These are phyloP conservation scores for Paralichthys olivaceus DNA, from an alignment of 2,113 vertebrate genomes.

Conservation along the genomic window DNA sequence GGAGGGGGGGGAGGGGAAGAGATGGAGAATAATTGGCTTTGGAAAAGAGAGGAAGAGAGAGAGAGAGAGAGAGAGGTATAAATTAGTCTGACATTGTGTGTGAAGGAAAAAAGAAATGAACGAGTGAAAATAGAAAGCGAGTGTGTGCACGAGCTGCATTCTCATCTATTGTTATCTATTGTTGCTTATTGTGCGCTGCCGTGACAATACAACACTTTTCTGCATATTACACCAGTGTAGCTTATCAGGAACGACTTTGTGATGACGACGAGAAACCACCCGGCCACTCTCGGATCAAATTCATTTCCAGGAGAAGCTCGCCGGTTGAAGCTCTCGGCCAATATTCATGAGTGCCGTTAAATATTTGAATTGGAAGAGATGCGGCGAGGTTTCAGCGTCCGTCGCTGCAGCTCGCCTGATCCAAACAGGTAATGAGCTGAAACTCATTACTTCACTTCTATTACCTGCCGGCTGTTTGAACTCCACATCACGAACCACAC, in stretches of 20 bases:
- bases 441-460: too few relatives aligned
- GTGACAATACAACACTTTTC: background rate
- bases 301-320: too few relatives aligned
- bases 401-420: too few relatives aligned
- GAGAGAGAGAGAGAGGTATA: slow-evolving; percentile 7
- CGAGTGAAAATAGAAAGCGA: slow-evolving; percentile 21
- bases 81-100: background rate
- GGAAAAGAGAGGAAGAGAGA: slow-evolving; percentile 3
- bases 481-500: background rate
- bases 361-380: too few relatives aligned
- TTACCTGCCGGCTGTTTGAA: background rate
- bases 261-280: too few relatives aligned
- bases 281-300: too few relatives aligned
- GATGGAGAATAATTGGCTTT: slow-evolving; percentile 47
- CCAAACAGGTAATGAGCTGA: too few relatives aligned
- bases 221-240: background rate
- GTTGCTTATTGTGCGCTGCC: background rate
- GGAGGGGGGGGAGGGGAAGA: background rate
- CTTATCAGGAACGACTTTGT: too few relatives aligned
- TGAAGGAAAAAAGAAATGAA: background rate
- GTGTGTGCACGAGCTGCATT: background rate
- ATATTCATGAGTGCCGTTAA: too few relatives aligned
- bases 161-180: background rate
- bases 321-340: too few relatives aligned
- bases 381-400: too few relatives aligned